Conservation (phyloP, 30 jellyfish, hydroid and myxozoan species). For the Hydractinia symbiolongicarpus region DNA sequence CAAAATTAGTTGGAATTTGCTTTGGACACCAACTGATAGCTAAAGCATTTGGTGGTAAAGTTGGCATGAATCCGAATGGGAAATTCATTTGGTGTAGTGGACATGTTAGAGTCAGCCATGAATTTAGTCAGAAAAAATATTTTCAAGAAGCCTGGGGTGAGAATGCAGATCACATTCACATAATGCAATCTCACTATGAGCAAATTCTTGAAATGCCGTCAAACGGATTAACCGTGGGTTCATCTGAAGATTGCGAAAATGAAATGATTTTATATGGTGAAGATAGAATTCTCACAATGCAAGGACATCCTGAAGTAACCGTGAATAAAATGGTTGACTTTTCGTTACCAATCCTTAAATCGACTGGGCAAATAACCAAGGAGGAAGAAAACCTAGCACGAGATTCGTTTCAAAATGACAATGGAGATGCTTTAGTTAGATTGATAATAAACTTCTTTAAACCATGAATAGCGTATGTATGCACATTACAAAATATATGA, state of each 20-base stretch:
- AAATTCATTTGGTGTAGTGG: constrained; percentile 60
- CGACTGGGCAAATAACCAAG: not conserved
- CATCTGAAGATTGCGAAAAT: constrained; percentile 34
- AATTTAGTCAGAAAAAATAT: constrained; percentile 9
- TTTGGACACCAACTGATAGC: constrained; percentile 72
- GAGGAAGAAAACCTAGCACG: not conserved
- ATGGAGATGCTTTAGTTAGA: not conserved
- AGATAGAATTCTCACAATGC: constrained; percentile 48
- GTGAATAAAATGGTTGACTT: not conserved
- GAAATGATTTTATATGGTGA: constrained; percentile 54
- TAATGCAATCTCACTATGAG: constrained; percentile 74
- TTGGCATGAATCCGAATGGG: constrained; percentile 42
- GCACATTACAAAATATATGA: no score
- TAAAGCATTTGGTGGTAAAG: constrained; percentile 81
- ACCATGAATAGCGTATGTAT: no score
- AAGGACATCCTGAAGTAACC: constrained; percentile 68
- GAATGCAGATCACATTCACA: not conserved
- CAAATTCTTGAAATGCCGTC: constrained; percentile 41
- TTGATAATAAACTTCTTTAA: not conserved
- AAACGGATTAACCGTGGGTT: constrained; percentile 34
- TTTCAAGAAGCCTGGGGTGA: constrained; percentile 19
- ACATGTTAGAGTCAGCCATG: constrained; percentile 26
- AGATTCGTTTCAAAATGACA: not conserved
- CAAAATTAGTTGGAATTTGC: constrained; percentile 60
- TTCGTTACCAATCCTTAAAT: not conserved